Percentiles rank a stretch among this genome's conserved stretches.
Conservation (phyloP, 2,888 invertebrate genomes). For the Euzophera pinguis region DNA sequence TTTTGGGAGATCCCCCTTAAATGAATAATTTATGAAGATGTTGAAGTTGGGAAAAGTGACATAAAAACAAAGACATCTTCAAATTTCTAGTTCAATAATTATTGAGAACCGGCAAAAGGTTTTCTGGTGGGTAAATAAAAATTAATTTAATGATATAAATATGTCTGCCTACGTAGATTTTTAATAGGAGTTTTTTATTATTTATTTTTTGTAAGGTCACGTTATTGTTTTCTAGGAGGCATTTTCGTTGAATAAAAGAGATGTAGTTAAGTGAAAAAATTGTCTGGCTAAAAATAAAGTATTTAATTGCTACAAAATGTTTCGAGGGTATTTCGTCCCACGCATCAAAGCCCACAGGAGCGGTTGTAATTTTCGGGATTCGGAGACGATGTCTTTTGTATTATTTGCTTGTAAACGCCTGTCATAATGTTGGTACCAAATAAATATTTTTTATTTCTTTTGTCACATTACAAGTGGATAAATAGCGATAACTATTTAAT, state of each 20-base stretch:
- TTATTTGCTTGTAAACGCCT: too few relatives aligned
- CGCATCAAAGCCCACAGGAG: neutral
- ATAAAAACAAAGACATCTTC: neutral
- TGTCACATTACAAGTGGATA: too few relatives aligned
- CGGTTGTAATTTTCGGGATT: too few relatives aligned
- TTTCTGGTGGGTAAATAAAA: neutral
- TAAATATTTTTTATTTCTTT: too few relatives aligned
- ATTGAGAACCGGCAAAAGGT: neutral
- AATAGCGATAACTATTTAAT: too few relatives aligned
- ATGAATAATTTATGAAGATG: constrained; percentile 4
- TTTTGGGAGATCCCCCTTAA: neutral
- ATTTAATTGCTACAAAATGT: neutral
- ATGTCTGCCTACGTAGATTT: neutral
- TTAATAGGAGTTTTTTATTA: too few relatives aligned
- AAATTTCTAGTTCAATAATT: neutral
- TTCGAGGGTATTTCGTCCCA: neutral
- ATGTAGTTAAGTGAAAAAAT: neutral
- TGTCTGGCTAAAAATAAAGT: neutral
- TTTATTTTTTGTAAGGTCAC: too few relatives aligned
- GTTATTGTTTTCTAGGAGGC: too few relatives aligned
- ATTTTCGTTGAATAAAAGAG: too few relatives aligned
- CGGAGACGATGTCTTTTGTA: too few relatives aligned
- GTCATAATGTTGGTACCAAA: too few relatives aligned
- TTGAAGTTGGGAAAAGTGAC: neutral
- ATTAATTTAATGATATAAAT: neutral